Evolutionary conservation across 2,797 vertebrate species (phyloP).

Genomic region (Pempheris klunzingeri): DNA sequence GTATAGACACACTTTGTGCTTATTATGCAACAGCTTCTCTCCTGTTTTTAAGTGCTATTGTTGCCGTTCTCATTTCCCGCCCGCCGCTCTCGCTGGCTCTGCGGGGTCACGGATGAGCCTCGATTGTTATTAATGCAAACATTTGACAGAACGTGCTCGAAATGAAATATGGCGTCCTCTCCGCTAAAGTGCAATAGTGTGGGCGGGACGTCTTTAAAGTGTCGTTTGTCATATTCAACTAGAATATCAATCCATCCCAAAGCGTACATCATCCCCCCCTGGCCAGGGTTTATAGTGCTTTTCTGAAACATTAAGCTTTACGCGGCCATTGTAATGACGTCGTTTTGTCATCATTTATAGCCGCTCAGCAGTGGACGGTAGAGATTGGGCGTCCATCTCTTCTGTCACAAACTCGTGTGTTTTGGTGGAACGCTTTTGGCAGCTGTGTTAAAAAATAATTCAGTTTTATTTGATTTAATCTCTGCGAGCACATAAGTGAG

Average conservation of each 20-base stretch:
- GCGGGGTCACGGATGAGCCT: constrained; percentile 65
- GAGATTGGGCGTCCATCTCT: constrained; percentile 30
- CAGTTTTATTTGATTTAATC: constrained; percentile 41
- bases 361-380: constrained; percentile 16
- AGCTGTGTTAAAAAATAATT: constrained; percentile 29
- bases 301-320: constrained; percentile 75
- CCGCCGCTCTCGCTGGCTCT: constrained; percentile 21
- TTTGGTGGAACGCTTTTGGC: constrained; percentile 34
- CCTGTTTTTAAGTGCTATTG: constrained; percentile 63
- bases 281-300: constrained; percentile 59
- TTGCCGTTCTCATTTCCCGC: constrained; percentile 43
- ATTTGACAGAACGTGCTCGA: constrained; percentile 67
- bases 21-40: constrained; percentile 64
- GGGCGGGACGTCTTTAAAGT: constrained; percentile 71
- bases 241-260: constrained; percentile 73
- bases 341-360: constrained; percentile 72
- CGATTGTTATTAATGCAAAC: constrained; percentile 73
- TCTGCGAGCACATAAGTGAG: background rate
- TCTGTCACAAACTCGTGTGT: constrained; percentile 39
- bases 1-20: constrained; percentile 10
- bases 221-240: constrained; percentile 78
- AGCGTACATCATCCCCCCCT: constrained; percentile 36
- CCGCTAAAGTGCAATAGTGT: constrained; percentile 68
- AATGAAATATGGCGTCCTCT: constrained; percentile 67
- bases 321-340: constrained; percentile 57